Evolutionary conservation across 2,888 invertebrate species (phyloP).

Genomic region (Serrognathus titanus): DNA sequence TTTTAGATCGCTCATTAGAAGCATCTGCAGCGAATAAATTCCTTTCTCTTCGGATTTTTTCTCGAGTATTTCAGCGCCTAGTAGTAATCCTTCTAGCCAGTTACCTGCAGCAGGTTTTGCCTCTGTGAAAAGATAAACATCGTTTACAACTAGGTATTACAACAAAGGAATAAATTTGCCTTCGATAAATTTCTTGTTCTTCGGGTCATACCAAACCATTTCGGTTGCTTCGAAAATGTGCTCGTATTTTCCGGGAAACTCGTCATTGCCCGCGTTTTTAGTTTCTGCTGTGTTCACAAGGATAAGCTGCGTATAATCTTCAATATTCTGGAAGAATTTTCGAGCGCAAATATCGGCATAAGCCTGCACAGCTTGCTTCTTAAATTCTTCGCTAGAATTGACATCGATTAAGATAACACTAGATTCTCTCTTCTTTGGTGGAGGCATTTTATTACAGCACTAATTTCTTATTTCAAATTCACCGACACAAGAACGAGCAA

Average conservation of each 20-base stretch:
- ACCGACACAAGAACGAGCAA: no score
- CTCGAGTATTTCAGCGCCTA: conserved; percentile 5
- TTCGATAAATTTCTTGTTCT: conserved; percentile 1
- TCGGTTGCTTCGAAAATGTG: conserved; percentile 8
- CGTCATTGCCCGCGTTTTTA: conserved; percentile 4
- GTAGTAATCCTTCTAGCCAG: conserved; percentile 8
- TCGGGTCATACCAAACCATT: conserved; percentile 2
- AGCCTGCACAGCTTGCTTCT: conserved; percentile 6
- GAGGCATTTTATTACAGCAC: conserved; percentile 4
- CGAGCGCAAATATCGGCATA: conserved; percentile 7
- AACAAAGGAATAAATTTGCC: background rate
- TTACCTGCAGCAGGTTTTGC: conserved; percentile 6
- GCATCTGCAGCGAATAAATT: conserved; percentile 2
- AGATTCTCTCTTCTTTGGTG: conserved; percentile 4
- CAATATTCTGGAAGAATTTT: conserved; percentile 3
- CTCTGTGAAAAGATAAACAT: background rate
- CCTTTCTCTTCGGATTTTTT: background rate
- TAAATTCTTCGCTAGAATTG: conserved; percentile 3
- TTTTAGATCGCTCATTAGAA: conserved; percentile 10
- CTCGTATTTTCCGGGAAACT: background rate
- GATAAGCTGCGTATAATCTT: conserved; percentile 4
- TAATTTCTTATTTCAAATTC: no score
- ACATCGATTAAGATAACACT: conserved; percentile 12
- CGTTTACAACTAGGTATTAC: no score
- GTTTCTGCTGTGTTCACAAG: conserved; percentile 6